Conservation (phyloP, 2,888 invertebrate species). For the Ectemnius cavifrons region DNA sequence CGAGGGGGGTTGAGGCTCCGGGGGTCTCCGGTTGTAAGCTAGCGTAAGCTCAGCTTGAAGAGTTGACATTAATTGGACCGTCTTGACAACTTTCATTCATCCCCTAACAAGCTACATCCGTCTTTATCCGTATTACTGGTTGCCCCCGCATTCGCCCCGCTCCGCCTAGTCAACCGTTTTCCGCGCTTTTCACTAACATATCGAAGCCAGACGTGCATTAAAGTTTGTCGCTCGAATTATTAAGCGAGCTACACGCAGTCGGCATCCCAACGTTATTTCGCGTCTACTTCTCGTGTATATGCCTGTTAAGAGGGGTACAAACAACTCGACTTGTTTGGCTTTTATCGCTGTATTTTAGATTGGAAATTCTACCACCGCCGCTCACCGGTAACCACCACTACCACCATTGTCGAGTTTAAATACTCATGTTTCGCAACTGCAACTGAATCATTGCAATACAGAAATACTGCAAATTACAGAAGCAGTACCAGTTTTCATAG, state of each 20-base stretch:
- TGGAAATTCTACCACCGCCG: too few species aligned
- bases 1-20: not conserved
- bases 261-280: slow-evolving; percentile 35
- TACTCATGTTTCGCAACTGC: too few species aligned
- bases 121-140: slow-evolving; percentile 69
- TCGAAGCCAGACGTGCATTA: slow-evolving; percentile 42
- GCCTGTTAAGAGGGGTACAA: too few species aligned
- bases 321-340: too few species aligned
- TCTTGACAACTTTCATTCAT: slow-evolving; percentile 77
- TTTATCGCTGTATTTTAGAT: too few species aligned
- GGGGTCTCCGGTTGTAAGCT: slow-evolving; percentile 67
- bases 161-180: slow-evolving; percentile 44
- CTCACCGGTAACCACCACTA: too few species aligned
- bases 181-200: slow-evolving; percentile 25
- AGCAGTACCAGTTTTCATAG: too few species aligned
- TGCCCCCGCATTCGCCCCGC: slow-evolving; percentile 35
- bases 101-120: slow-evolving; percentile 77
- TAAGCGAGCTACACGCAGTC: slow-evolving; percentile 20
- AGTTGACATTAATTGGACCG: slow-evolving; percentile 78
- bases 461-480: too few species aligned
- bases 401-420: too few species aligned
- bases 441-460: too few species aligned
- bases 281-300: slow-evolving; percentile 12
- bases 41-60: slow-evolving; percentile 73
- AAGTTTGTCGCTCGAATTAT: slow-evolving; percentile 40